Conservation (phyloP, 2,113 vertebrate species). For the Brachionichthys hirsutus region DNA sequence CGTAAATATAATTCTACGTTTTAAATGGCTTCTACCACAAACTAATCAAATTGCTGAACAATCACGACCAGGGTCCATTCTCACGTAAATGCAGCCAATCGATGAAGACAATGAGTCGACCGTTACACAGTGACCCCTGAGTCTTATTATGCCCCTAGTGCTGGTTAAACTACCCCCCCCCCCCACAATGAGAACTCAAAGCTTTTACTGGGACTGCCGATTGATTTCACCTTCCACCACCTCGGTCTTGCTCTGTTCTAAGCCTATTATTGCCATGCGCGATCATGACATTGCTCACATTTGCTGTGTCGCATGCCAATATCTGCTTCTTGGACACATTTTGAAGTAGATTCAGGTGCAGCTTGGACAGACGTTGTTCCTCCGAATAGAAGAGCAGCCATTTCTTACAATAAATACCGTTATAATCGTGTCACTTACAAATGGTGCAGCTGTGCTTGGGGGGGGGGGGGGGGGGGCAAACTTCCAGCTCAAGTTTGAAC, state of each 20-base stretch:
- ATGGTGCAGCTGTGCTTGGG: neutral
- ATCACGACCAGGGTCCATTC: slow-evolving; percentile 1
- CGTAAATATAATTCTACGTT: too few species aligned
- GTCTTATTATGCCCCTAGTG: slow-evolving; percentile 25
- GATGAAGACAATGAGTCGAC: slow-evolving; percentile 33
- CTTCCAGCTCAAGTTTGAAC: slow-evolving; percentile 6
- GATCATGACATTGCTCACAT: slow-evolving; percentile 1
- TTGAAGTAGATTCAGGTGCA: neutral
- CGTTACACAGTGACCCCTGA: slow-evolving; percentile 33
- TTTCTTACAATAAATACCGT: slow-evolving; percentile 18
- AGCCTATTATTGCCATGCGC: slow-evolving; percentile 7
- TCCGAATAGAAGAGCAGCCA: neutral
- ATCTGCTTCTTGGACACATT: neutral
- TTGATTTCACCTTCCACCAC: slow-evolving; percentile 17
- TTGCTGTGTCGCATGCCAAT: neutral
- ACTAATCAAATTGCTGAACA: neutral
- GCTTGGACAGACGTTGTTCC: neutral
- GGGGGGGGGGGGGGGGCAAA: too few species aligned
- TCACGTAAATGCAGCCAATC: slow-evolving; percentile 35
- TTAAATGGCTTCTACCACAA: neutral
- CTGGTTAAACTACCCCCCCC: slow-evolving; percentile 2
- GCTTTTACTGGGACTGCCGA: slow-evolving; percentile 9
- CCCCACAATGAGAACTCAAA: slow-evolving; percentile 9
- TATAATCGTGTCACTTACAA: neutral
- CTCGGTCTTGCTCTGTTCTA: neutral